Evolutionary conservation across 2,797 vertebrate species (phyloP), one percentile per base, ranked within the genome.

Genomic region (Periparus ater): DNA sequence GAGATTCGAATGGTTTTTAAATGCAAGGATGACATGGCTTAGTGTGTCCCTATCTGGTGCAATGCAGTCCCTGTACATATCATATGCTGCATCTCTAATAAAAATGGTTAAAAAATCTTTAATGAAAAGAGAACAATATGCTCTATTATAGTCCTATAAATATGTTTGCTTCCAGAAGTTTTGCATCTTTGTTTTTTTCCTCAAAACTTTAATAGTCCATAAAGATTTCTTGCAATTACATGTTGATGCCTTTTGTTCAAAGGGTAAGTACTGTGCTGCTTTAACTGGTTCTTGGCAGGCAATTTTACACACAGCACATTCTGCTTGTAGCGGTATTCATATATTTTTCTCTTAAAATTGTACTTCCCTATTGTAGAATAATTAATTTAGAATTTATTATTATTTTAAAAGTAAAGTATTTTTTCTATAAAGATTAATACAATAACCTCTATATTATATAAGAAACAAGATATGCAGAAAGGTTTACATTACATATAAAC

Each of bases 181-280:
- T 73, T 96, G 84, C 89, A 96, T 47, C 78, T 76, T 82, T 65
- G 3, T 34, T 95, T 97, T 96, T 96, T 97, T 89, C 85, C 88
- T 96, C 96, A 96, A 95, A 96, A 85, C 86, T 96, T 91, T 58
- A 91, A 93, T 90, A 94, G 94, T 89, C 88, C 91, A 81, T 95
- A 94, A 89, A 90, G 97, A 91, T 97, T 97, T 93, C 80, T 94
- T 96, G 95, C 92, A 94, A 93, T 97, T 97, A 94, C 92, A 90
- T 94, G 92, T 97, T 88, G 97, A 94, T 98, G 95, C 91, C 92
- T 98, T 97, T 98, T 97, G 91, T 96, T 95, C 95, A 91, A 96
- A 97, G 97, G 98, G 98, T 98, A 98, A 98, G 98, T 98, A 98
- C 97, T 97, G 93, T 96, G 90, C 96, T 96, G 92, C 74, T 96